Base-by-base conservation (phyloP, 1,140 invertebrate species). In the Magallana gigas region DNA sequence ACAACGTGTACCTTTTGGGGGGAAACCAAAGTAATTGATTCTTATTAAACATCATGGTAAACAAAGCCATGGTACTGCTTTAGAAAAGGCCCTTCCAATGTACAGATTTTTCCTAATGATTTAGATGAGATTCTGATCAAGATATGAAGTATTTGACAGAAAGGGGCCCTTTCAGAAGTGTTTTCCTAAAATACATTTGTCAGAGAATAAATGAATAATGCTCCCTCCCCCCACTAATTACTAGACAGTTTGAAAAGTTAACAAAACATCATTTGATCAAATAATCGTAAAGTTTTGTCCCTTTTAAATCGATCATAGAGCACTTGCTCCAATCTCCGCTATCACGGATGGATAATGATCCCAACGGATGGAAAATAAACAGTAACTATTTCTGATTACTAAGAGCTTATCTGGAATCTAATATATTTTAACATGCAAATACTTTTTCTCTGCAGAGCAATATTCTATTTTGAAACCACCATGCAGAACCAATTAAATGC, bases 401-500 rank as follows among this genome's bases (percentile, higher is more conserved):
- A 76, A 23, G 4, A 76, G 68, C 68, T 76, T 76, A 76, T 76
- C 68, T 76, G 68, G 23, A 76, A 76, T 76, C 68, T 76, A 76
- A 76, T 76, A 36, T 76, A 76, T 76, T 76, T 76, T 76, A 76
- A 76, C 68, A 76, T 76, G 68, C 68, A 36, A 76, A 76, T 76
- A 76, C 68, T 76, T 76, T 76, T 76, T 29, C 68, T 76, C 29
- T 76, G 68, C 68, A 76, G 68, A 76, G 68, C 68, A 76, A 29
- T 76, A 76, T 76, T 71, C 68, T 71, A 71, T 71, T 71, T 71
- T 71, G 68, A 71, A 71, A 71, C 68, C 7, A 76, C 68, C 68
- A 23, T 76, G 68, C 68, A 76, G 68, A 76, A 76, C 68, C 68
- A 76, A 76, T 76, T 76, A 76, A 76, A 36, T 12, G 68, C 36